phyloP scores from a whole-genome alignment of 2,113 vertebrate species.

The Propithecus coquereli region DNA sequence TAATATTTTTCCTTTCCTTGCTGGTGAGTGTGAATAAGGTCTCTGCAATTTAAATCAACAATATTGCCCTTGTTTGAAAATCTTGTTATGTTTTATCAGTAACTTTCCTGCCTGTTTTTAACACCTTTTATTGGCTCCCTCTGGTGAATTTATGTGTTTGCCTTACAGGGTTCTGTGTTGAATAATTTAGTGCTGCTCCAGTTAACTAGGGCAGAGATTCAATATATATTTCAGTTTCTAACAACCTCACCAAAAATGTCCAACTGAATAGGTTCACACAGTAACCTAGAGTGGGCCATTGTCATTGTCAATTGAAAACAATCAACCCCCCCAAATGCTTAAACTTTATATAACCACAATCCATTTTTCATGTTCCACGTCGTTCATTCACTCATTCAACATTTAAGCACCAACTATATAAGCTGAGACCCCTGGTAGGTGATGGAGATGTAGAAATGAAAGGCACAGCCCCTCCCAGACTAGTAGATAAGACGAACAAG shows the following conservation, averaged over 20 bases:
- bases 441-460: neutral
- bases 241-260: constrained; percentile 16
- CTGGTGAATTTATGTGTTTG: constrained; percentile 24
- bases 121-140: constrained; percentile 56
- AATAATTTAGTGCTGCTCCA: constrained; percentile 45
- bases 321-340: neutral
- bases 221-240: neutral
- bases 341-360: neutral
- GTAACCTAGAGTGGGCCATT: neutral
- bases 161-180: constrained; percentile 31
- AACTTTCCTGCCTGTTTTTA: constrained; percentile 15
- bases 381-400: neutral
- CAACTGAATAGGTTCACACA: neutral
- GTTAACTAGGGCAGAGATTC: constrained; percentile 12
- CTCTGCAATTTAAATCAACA: constrained; percentile 28
- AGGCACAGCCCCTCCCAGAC: neutral
- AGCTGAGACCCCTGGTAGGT: neutral
- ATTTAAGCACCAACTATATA: neutral
- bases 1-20: neutral
- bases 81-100: constrained; percentile 31
- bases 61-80: constrained; percentile 31
- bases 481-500: neutral
- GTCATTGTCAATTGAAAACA: neutral
- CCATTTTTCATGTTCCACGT: neutral
- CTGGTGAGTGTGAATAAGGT: neutral